Percentiles rank a stretch among this genome's conserved stretches.
Conservation (phyloP, 2,888 invertebrate species). For the Phrixothrix hirtus region DNA sequence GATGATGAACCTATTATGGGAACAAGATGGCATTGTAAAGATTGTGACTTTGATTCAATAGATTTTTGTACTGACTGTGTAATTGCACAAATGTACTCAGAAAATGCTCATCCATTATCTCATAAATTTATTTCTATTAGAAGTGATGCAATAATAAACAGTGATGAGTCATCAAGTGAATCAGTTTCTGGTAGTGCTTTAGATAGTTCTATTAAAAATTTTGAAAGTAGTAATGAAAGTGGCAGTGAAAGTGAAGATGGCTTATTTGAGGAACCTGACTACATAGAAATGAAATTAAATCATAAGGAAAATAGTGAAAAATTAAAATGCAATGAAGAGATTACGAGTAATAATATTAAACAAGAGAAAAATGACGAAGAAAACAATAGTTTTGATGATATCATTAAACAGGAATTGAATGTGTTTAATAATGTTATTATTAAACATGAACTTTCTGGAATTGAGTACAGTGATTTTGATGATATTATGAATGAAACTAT, state of each 20-base stretch:
- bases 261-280: not conserved
- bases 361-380: not conserved
- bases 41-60: constrained; percentile 61
- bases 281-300: not conserved
- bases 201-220: constrained; percentile 23
- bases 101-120: constrained; percentile 55
- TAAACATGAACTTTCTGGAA: too few relatives aligned
- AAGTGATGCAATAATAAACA: constrained; percentile 21
- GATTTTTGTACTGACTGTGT: constrained; percentile 71
- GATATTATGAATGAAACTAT: not conserved
- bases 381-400: not conserved
- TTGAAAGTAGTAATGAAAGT: constrained; percentile 30
- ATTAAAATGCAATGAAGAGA: not conserved
- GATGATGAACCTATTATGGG: constrained; percentile 66
- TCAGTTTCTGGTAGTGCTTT: constrained; percentile 13
- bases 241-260: constrained; percentile 20
- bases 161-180: constrained; percentile 17
- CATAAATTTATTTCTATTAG: constrained; percentile 52
- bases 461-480: not conserved
- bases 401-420: not conserved
- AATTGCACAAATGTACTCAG: constrained; percentile 59
- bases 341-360: constrained; percentile 3
- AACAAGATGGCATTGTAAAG: constrained; percentile 71
- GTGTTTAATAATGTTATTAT: not conserved
- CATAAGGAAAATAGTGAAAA: not conserved